Conservation (phyloP, 2,113 vertebrate genomes). For the Donacobius atricapilla region DNA sequence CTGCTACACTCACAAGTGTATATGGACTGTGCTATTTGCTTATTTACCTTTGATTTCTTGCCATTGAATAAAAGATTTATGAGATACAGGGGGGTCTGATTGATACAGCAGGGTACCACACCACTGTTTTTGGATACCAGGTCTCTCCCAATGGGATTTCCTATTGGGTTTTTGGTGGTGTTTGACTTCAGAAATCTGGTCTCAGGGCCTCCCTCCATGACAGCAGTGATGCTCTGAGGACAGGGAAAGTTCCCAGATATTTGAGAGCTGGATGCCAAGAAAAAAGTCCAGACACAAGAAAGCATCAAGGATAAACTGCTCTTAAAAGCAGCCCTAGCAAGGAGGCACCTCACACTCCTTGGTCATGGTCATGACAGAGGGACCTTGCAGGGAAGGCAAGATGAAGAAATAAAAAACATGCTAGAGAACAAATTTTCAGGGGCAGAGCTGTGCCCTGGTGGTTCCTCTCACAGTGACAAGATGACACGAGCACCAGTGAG, state of each 20-base stretch:
- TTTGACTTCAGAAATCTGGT: background rate
- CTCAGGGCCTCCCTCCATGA: background rate
- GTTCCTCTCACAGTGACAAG: background rate
- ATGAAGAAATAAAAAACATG: background rate
- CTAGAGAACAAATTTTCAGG: background rate
- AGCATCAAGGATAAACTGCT: background rate
- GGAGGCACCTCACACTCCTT: background rate
- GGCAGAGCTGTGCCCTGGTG: background rate
- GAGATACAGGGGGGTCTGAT: background rate
- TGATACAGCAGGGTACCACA: background rate
- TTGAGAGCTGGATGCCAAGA: background rate
- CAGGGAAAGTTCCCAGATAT: background rate
- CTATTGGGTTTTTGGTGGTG: rapidly evolving
- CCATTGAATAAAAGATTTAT: background rate
- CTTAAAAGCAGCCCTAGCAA: background rate
- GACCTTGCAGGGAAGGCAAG: rapidly evolving
- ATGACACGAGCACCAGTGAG: background rate
- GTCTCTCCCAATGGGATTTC: background rate
- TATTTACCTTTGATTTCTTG: background rate
- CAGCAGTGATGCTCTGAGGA: background rate
- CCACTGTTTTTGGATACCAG: background rate
- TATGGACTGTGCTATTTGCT: background rate
- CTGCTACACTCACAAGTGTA: background rate
- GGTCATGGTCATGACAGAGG: background rate
- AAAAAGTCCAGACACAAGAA: background rate